Evolutionary conservation across 2,888 invertebrate species (phyloP).

Genomic region (Rosalia funebris): DNA sequence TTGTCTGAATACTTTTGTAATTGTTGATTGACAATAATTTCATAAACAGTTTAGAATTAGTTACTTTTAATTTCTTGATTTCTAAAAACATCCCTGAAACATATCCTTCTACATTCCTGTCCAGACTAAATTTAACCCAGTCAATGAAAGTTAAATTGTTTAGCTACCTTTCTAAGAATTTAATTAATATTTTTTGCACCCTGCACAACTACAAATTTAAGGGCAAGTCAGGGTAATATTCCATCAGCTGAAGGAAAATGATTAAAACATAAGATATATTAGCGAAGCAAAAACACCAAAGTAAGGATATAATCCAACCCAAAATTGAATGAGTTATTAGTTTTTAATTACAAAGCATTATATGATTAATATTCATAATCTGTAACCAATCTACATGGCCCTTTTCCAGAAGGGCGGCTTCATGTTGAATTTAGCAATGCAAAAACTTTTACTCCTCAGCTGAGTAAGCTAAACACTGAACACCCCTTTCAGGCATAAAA

Average conservation of each 20-base stretch:
- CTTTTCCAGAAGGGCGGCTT: slow-evolving; percentile 29
- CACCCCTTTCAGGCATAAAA: too few species aligned
- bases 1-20: too few species aligned
- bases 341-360: slow-evolving; percentile 43
- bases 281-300: slow-evolving; percentile 34
- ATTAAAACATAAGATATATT: slow-evolving; percentile 34
- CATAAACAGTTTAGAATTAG: too few species aligned
- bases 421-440: slow-evolving; percentile 39
- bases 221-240: slow-evolving; percentile 12
- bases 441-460: slow-evolving; percentile 44
- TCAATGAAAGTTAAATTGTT: slow-evolving; percentile 4
- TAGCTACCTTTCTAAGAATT: neutral
- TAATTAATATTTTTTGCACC: slow-evolving; percentile 19
- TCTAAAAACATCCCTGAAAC: too few species aligned
- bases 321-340: slow-evolving; percentile 44
- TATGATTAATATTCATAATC: slow-evolving; percentile 48
- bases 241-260: neutral
- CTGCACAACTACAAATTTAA: slow-evolving; percentile 11
- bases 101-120: too few species aligned
- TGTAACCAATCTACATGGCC: slow-evolving; percentile 37
- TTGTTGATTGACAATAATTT: too few species aligned
- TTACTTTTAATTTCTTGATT: too few species aligned
- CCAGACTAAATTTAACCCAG: neutral
- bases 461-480: slow-evolving; percentile 46
- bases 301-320: slow-evolving; percentile 33